phyloP scores from a whole-genome alignment of 2,797 vertebrate genomes.

The Balearica regulorum region DNA sequence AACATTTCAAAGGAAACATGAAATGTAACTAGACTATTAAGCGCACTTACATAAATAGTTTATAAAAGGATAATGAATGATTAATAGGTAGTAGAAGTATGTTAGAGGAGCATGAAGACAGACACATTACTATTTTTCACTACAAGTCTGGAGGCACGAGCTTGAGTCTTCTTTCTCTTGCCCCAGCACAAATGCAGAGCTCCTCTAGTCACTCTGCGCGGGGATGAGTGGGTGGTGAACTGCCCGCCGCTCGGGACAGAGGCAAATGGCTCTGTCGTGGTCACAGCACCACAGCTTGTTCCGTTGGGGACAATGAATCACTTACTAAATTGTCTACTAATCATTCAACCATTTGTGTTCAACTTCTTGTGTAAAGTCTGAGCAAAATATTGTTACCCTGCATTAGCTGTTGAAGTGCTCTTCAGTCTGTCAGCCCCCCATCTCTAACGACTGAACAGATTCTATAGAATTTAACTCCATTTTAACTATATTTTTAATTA shows the following conservation, averaged over 20 bases:
- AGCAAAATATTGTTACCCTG: neutral
- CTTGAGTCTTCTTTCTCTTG: neutral
- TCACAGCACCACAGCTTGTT: neutral
- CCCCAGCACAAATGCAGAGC: neutral
- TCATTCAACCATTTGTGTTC: neutral
- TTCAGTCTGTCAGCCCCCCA: neutral
- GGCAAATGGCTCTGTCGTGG: neutral
- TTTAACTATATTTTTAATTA: neutral
- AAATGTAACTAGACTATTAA: conserved; percentile 10
- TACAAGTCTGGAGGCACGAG: neutral
- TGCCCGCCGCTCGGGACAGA: neutral
- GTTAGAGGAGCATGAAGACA: neutral
- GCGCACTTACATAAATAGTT: neutral
- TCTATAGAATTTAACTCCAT: neutral
- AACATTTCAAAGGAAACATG: conserved; percentile 26
- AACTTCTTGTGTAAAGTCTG: neutral
- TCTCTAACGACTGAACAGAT: neutral
- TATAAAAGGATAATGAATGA: conserved; percentile 5
- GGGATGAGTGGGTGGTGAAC: neutral
- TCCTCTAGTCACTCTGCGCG: neutral
- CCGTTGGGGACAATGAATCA: neutral
- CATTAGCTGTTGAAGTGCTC: neutral
- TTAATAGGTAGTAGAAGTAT: neutral
- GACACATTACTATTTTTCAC: neutral
- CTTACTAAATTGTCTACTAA: neutral